Percentiles rank a stretch among this genome's conserved stretches.
Conservation (phyloP, 2,888 invertebrate genomes). For the Danaus chrysippus region DNA sequence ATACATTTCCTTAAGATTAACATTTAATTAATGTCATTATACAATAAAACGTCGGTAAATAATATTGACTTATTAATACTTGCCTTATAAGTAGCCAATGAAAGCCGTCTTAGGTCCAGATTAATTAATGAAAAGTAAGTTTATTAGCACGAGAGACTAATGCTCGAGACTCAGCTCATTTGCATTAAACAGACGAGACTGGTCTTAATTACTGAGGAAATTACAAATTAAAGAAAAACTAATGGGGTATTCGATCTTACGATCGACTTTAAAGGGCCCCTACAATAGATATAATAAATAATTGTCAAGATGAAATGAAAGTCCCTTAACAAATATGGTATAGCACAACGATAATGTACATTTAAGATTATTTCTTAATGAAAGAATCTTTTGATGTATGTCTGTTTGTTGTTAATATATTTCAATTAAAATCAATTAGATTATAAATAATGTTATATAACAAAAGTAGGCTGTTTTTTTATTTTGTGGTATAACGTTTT, state of each 20-base stretch:
- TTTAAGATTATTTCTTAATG: slow-evolving; percentile 1
- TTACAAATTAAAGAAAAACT: slow-evolving; percentile 74
- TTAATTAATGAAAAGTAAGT: slow-evolving; percentile 75
- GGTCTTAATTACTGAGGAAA: slow-evolving; percentile 75
- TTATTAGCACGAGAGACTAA: slow-evolving; percentile 72
- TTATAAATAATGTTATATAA: too few species aligned
- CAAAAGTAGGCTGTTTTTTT: too few species aligned
- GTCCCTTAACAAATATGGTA: neutral
- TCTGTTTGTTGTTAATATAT: too few species aligned
- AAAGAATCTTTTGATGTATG: neutral
- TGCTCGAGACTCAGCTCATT: slow-evolving; percentile 75
- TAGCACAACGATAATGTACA: neutral
- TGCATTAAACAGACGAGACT: slow-evolving; percentile 72
- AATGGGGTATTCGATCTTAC: slow-evolving; percentile 44
- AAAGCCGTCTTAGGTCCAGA: slow-evolving; percentile 45
- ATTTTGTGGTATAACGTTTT: too few species aligned
- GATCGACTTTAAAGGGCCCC: slow-evolving; percentile 1
- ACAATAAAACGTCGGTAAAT: neutral
- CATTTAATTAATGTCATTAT: too few species aligned
- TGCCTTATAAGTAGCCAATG: slow-evolving; percentile 19
- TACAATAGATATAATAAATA: slow-evolving; percentile 6
- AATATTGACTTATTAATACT: slow-evolving; percentile 17
- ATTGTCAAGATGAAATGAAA: slow-evolving; percentile 6
- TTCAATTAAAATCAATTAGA: too few species aligned
- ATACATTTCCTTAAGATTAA: too few species aligned